Evolutionary conservation across 30 jellyfish, hydroid and myxozoan species (phyloP).

Genomic region (Turritopsis dohrnii): DNA sequence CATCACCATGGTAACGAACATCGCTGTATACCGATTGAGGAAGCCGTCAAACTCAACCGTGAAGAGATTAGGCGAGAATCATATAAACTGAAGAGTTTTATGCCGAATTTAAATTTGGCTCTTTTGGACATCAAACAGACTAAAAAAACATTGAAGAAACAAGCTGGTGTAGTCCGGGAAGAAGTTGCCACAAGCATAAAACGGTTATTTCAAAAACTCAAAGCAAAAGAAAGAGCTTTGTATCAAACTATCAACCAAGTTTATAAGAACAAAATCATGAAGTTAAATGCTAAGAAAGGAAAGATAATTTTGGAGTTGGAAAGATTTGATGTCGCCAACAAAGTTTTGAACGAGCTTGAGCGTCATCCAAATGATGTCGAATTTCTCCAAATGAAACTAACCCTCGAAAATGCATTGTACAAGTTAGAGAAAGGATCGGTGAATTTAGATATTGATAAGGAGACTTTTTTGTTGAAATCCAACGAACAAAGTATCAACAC

Average conservation of each 20-base stretch:
- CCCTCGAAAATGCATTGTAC: conserved; percentile 42
- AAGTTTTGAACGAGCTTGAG: conserved; percentile 38
- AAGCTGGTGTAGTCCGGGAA: conserved; percentile 46
- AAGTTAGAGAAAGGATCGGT: conserved; percentile 41
- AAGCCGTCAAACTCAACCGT: conserved; percentile 62
- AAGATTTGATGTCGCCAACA: conserved; percentile 29
- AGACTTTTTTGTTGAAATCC: conserved; percentile 64
- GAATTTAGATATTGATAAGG: conserved; percentile 35
- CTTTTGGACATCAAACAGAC: conserved; percentile 45
- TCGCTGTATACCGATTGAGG: conserved; percentile 58
- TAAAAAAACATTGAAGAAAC: conserved; percentile 55
- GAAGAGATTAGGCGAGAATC: conserved; percentile 33
- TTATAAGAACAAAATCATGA: conserved; percentile 31
- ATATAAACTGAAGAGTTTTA: conserved; percentile 37
- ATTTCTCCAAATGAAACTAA: conserved; percentile 88
- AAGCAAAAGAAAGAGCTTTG: conserved; percentile 54
- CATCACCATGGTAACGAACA: conserved; percentile 64
- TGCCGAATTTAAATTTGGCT: conserved; percentile 35
- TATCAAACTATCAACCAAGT: conserved; percentile 44
- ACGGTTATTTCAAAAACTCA: conserved; percentile 37
- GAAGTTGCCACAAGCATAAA: conserved; percentile 61
- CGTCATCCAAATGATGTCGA: conserved; percentile 72
- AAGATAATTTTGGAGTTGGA: conserved; percentile 36
- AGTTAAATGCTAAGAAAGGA: conserved; percentile 42
- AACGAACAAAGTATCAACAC: conserved; percentile 37